Conservation (phyloP, 1,140 invertebrate species). For the Drosophila dunni region DNA sequence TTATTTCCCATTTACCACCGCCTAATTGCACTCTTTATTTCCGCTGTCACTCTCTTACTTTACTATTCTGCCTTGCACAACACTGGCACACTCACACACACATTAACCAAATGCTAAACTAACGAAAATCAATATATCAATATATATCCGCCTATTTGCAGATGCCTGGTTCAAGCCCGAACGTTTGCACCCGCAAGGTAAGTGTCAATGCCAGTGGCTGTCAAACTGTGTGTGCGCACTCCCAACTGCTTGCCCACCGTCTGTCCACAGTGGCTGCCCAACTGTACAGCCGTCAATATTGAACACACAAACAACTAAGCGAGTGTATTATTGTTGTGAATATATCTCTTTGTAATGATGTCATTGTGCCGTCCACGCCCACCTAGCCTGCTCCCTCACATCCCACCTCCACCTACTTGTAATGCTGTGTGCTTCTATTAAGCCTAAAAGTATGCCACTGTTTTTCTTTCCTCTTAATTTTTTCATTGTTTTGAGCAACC, state of each 20-base stretch:
- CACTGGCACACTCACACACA: constrained; percentile 7
- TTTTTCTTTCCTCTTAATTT: constrained; percentile 34
- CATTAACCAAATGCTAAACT: constrained; percentile 66
- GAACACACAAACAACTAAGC: not conserved
- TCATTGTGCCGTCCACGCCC: constrained; percentile 39
- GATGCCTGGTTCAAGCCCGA: constrained; percentile 96
- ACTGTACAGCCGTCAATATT: constrained; percentile 42
- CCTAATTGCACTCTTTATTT: constrained; percentile 22
- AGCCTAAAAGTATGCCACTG: constrained; percentile 47
- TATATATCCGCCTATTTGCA: constrained; percentile 87
- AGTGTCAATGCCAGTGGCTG: constrained; percentile 83
- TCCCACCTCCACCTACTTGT: not conserved
- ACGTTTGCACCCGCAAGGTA: constrained; percentile 94
- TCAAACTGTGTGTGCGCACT: constrained; percentile 42
- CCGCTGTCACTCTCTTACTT: constrained; percentile 1
- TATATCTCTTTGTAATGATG: constrained; percentile 62
- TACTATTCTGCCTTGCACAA: constrained; percentile 46
- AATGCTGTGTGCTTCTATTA: constrained; percentile 9
- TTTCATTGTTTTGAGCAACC: constrained; percentile 34
- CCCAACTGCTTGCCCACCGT: constrained; percentile 27
- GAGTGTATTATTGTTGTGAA: not conserved
- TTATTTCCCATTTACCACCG: constrained; percentile 13
- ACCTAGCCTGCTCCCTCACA: constrained; percentile 2
- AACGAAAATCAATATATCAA: constrained; percentile 84
- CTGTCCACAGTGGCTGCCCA: constrained; percentile 15